Base-by-base conservation (phyloP, 1,140 invertebrate species). In the Aradophagus sp. region DNA sequence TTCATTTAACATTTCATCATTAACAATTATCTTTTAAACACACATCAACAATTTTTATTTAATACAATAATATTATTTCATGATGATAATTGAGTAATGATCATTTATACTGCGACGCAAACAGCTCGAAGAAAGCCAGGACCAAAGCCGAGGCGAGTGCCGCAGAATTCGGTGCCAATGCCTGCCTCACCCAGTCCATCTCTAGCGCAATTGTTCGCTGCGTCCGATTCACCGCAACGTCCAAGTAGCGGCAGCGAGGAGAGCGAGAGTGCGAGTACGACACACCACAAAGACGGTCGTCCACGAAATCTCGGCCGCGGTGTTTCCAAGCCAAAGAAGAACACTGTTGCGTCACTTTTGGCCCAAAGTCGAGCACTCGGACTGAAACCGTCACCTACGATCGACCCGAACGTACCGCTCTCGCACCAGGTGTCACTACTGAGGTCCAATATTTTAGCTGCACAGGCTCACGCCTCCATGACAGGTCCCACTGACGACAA, bases 311-410 rank as follows among this genome's bases (percentile, higher is more conserved):
- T 95, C 5, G 93, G 93, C 5, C 87, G 93, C 2, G 93, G 93
- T 0, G 92, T 94, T 2, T 94, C 93, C 65, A 94, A 94, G 78
- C 93, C 93, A 16, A 95, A 95, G 87, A 96, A 96, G 86, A 95
- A 95, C 77, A 96, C 94, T 0, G 94, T 96, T 0, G 94, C 94
- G 0, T 95, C 93, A 14, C 82, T 96, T 17, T 82, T 96, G 14
- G 93, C 93, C 0, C 93, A 95, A 83, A 93, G 92, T 72, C 86
- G 93, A 69, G 93, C 93, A 0, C 87, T 95, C 12, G 93, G 93
- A 1, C 88, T 90, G 31, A 90, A 90, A 77, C 88, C 88, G 10
- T 87, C 87, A n/a, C 87, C 87, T 12, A 53, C 86, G 11, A 77
- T 88, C 45, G 88, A 89, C 70, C 87, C 87, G 2, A 89, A 82